Base-by-base conservation (phyloP, 2,888 invertebrate species). In the Netelia virgata region DNA sequence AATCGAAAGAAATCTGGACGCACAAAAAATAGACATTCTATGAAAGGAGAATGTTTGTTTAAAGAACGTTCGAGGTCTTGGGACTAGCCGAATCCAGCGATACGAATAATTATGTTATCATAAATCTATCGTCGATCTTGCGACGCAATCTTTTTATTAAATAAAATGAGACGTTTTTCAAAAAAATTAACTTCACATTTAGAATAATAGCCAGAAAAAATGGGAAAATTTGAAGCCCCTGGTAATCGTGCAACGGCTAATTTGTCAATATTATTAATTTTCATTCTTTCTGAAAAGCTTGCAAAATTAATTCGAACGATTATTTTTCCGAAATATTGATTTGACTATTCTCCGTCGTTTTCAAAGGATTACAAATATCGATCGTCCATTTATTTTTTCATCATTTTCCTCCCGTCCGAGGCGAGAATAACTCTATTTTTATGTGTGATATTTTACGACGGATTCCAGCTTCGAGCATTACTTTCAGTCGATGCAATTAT, bases 401-500 rank as follows among this genome's bases (percentile, higher is more conserved):
- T n/a, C 10, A 16, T 18, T 47, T 72, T 47, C 43, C 23, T 50
- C 28, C 50, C 16, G 23, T n/a, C 18, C 9, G 41, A 47, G 28
- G 23, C 16, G 18, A 36, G n/a, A 50, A 28, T 50, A 36, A 36
- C 11, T 74, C 53, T 63, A 61, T 18, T 50, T 74, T 50, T 74
- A 47, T 36, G 36, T 36, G 50, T 28, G 53, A 53, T 53, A 36
- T 41, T 76, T 47, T 36, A 55, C 68, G 5, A 53, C 57, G 68
- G 11, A 76, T 57, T 68, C 36, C 43, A 68, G 43, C 43, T 59
- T 36, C 68, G 36, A n/a, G 68, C 18, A 20, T 18, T 36, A 18
- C 66, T 53, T 36, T 55, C 36, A 55, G 20, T 36, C 36, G 43
- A 57, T 55, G 43, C 68, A 57, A 57, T 66, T 28, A 59, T 76